Conservation (phyloP, 2,797 vertebrate species). For the Channa striata region DNA sequence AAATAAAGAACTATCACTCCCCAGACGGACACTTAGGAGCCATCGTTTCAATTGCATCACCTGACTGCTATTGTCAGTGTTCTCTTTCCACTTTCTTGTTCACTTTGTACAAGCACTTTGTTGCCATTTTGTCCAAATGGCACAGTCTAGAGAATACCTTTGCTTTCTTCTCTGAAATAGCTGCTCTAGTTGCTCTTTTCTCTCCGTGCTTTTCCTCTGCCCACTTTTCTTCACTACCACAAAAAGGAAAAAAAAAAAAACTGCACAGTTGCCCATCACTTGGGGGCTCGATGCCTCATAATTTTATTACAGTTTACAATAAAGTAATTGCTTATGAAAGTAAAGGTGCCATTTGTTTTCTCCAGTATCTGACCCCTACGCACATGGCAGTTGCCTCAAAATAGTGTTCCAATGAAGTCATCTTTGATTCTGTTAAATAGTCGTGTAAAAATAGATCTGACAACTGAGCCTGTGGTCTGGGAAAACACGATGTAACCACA, state of each 20-base stretch:
- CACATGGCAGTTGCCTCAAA: constrained; percentile 3
- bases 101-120: not conserved
- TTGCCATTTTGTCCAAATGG: constrained; percentile 10
- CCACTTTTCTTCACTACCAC: not conserved
- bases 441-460: constrained; percentile 40
- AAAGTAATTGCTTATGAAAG: not conserved
- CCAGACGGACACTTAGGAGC: constrained; percentile 19
- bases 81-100: not conserved
- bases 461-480: not conserved
- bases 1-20: constrained; percentile 9
- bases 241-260: not conserved
- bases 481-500: not conserved
- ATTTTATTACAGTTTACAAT: not conserved
- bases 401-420: constrained; percentile 37
- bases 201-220: constrained; percentile 2
- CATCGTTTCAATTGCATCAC: constrained; percentile 3
- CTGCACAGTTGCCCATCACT: not conserved
- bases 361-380: not conserved
- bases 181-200: constrained; percentile 8
- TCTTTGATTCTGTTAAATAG: constrained; percentile 29
- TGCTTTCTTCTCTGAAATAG: constrained; percentile 11
- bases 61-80: not conserved
- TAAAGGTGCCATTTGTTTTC: constrained; percentile 3
- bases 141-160: constrained; percentile 2
- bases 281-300: not conserved